These are phyloP conservation scores for Pantherophis vulpinus DNA, from an alignment of 2,797 vertebrate species.

Conservation along the genomic window DNA sequence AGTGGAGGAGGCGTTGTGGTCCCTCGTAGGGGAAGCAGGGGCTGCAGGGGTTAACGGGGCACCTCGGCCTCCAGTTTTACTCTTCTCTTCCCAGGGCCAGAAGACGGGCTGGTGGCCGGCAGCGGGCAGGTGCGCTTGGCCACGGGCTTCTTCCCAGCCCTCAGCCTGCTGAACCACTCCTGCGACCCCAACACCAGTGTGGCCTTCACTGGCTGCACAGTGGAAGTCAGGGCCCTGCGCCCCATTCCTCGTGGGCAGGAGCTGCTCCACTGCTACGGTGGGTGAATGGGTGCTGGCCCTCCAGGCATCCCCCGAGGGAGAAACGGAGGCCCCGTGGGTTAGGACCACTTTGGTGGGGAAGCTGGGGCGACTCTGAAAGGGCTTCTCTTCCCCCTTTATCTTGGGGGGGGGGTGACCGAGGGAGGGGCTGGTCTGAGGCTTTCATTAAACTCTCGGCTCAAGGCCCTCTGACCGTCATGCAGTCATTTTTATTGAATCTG, in stretches of 20 bases:
- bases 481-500: not conserved
- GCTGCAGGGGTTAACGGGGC: rapidly evolving
- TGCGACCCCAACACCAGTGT: slow-evolving; percentile 90
- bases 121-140: slow-evolving; percentile 81
- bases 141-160: slow-evolving; percentile 85
- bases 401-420: not conserved
- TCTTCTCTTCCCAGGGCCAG: slow-evolving; percentile 65
- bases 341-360: not conserved
- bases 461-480: not conserved
- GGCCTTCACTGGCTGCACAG: slow-evolving; percentile 75
- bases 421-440: not conserved
- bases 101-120: slow-evolving; percentile 69
- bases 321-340: not conserved
- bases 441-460: not conserved
- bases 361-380: not conserved
- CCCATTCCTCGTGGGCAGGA: slow-evolving; percentile 80
- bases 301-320: not conserved
- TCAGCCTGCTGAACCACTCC: slow-evolving; percentile 95
- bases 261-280: slow-evolving; percentile 94
- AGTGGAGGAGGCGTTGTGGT: slow-evolving; percentile 9
- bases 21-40: not conserved
- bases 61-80: not conserved
- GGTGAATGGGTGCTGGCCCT: slow-evolving; percentile 46
- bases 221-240: slow-evolving; percentile 77
- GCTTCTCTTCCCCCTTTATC: not conserved